Conservation (phyloP, 2,113 vertebrate species). For the Tursiops truncatus region DNA sequence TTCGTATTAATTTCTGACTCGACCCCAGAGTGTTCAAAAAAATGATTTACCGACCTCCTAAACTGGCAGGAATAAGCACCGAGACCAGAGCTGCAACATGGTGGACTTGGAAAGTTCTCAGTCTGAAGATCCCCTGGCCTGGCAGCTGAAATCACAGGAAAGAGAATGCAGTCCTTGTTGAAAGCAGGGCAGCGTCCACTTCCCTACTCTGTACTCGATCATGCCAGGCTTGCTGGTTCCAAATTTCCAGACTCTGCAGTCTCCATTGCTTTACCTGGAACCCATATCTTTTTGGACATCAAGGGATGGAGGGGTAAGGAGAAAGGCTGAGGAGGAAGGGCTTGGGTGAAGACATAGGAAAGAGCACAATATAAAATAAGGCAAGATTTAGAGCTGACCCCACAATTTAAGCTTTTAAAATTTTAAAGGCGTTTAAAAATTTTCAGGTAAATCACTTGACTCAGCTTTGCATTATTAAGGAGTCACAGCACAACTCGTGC, state of each 20-base stretch:
- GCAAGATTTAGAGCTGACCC: not conserved
- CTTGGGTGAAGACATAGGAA: not conserved
- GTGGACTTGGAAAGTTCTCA: not conserved
- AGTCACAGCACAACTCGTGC: not conserved
- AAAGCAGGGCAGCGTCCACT: not conserved
- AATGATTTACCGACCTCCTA: not conserved
- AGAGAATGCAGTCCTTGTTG: not conserved
- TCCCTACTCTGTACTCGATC: too few relatives aligned
- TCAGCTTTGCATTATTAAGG: not conserved
- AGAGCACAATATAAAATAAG: not conserved
- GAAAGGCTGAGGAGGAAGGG: not conserved
- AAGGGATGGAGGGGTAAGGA: accelerated
- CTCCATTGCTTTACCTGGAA: not conserved
- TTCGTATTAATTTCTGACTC: not conserved
- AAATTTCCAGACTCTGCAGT: not conserved
- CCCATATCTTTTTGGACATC: not conserved
- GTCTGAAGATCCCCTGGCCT: not conserved
- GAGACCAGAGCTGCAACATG: not conserved
- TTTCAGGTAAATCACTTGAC: not conserved
- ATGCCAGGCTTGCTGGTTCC: not conserved
- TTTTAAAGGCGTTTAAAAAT: not conserved
- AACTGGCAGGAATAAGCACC: not conserved
- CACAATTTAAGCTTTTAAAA: not conserved
- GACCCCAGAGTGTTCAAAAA: not conserved
- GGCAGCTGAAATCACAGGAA: not conserved